Base-by-base conservation (phyloP, 2,113 vertebrate species). In the Tauraco erythrolophus region DNA sequence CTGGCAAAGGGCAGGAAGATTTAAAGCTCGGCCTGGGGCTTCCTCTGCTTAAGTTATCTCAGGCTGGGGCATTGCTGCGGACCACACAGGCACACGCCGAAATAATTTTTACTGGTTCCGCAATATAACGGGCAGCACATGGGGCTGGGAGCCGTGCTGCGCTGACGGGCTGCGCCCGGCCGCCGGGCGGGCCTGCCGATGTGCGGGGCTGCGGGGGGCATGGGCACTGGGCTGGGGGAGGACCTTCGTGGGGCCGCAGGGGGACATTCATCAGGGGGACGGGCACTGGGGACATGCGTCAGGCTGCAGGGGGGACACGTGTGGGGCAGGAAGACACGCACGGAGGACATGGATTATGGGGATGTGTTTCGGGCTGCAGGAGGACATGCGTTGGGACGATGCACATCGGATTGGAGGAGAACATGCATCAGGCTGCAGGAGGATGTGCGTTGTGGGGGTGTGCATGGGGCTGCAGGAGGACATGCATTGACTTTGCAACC, bases 81-180 rank as follows among this genome's bases (percentile, higher is more conserved):
- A 95, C 91, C 97, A 83, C 97, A 96, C 97, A 93, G 88, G 82
- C 92, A 39, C 94, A 90, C 0, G 43, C 58, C 1, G 39, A 25
- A 58, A 54, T 65, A 9, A 17, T 35, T 91, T 90, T 83, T 51
- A 27, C 65, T 48, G 92, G 92, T 79, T 74, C 84, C 4, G 39
- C 92, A 64, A 5, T 8, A 18, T 43, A 65, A 74, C 21, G 18
- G 92, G 82, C 84, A 60, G 92, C 84, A 9, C 62, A 22, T 9
- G 84, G 81, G 65, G 68, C 88, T 0, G 9, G 89, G 79, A 85
- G 76, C 81, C 11, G 7, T 16, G 77, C 14, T 45, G 84, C 0
- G 37, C 85, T 78, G 91, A 10, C 35, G 8, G 84, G n/a, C n/a
- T 17, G 80, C 60, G n/a, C 70, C 30, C 4, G 3, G 80, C 88